Evolutionary conservation across 2,797 vertebrate species (phyloP).

Genomic region (Zenarchopterus dispar): DNA sequence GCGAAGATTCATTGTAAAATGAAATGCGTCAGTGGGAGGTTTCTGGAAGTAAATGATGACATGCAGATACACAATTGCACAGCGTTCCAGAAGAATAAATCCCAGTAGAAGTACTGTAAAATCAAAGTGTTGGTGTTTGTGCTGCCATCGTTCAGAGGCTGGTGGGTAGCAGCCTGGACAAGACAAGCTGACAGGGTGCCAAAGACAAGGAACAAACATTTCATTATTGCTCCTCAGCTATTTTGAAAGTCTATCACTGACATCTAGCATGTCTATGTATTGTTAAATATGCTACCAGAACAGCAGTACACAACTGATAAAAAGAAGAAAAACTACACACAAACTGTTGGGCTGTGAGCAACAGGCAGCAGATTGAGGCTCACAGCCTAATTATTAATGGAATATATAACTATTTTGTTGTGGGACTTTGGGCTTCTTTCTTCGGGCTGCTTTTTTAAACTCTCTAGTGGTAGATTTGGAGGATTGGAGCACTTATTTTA

Average conservation of each 20-base stretch:
- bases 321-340: not conserved
- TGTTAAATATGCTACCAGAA: no score
- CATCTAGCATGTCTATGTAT: not conserved
- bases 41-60: no score
- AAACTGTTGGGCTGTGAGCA: not conserved
- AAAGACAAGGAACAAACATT: not conserved
- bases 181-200: no score
- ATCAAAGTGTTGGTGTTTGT: no score
- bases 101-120: no score
- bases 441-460: not conserved
- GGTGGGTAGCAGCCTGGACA: no score
- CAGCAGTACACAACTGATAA: not conserved
- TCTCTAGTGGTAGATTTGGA: not conserved
- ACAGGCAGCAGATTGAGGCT: constrained; percentile 1
- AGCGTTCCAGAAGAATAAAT: no score
- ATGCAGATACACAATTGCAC: no score
- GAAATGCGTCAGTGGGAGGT: no score
- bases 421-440: not conserved
- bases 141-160: no score
- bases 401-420: constrained; percentile 1
- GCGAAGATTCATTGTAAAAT: no score
- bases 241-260: not conserved
- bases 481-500: not conserved
- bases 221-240: not conserved
- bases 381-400: constrained; percentile 6